These are phyloP conservation scores for Cepaea hortensis DNA, from an alignment of 2,888 invertebrate species.

Conservation along the genomic window DNA sequence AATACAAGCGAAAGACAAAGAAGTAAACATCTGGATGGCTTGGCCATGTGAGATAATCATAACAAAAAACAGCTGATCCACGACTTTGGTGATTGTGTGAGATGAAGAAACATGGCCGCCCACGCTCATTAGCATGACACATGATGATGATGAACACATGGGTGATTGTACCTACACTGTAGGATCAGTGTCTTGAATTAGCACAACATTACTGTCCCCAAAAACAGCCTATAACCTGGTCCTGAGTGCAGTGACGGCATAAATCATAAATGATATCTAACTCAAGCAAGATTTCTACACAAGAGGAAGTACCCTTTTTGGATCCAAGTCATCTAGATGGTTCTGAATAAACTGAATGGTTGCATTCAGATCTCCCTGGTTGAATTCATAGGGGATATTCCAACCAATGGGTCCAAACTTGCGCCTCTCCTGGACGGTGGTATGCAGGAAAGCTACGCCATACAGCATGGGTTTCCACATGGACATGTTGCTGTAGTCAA, in stretches of 20 bases:
- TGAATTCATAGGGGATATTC: constrained; percentile 98
- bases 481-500: constrained; percentile 88
- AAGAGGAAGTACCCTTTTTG: constrained; percentile 83
- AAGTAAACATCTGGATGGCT: too few species aligned
- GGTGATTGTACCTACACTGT: too few species aligned
- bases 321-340: constrained; percentile 96
- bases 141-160: too few species aligned
- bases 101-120: too few species aligned
- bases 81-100: too few species aligned
- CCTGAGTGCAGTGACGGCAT: not conserved
- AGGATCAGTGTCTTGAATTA: too few species aligned
- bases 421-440: constrained; percentile 93
- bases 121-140: too few species aligned
- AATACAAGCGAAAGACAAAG: too few species aligned
- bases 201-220: too few species aligned
- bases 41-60: too few species aligned
- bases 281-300: not conserved
- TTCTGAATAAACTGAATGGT: constrained; percentile 97
- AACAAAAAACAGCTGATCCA: too few species aligned
- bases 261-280: not conserved
- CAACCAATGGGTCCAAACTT: constrained; percentile 97
- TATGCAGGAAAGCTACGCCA: constrained; percentile 95
- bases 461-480: constrained; percentile 96
- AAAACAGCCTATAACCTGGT: too few species aligned
- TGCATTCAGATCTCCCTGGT: constrained; percentile 96